phyloP scores from a whole-genome alignment of 2,797 vertebrate genomes.

The Linurgus olivaceus region DNA sequence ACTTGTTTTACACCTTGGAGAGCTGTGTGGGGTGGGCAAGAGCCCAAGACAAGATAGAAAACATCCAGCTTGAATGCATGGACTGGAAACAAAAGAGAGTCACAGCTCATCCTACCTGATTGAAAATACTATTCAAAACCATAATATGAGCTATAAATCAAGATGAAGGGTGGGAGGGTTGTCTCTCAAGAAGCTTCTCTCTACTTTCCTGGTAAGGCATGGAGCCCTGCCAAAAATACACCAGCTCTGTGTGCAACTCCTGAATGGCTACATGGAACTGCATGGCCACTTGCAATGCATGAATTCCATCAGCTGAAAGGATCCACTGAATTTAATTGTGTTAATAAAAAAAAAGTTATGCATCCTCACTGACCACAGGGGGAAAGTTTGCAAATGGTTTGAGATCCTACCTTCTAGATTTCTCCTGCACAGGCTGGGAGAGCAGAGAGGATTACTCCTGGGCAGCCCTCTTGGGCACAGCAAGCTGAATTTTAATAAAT shows the following conservation, averaged over 20 bases:
- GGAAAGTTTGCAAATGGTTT: neutral
- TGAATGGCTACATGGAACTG: neutral
- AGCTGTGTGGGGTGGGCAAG: neutral
- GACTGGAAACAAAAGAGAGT: neutral
- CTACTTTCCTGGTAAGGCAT: neutral
- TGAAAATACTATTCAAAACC: neutral
- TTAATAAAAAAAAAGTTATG: neutral
- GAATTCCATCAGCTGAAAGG: neutral
- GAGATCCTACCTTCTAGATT: neutral
- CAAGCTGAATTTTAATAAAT: neutral
- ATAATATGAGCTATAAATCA: neutral
- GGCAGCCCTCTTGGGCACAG: neutral
- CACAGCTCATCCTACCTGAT: neutral
- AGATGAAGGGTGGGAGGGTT: neutral
- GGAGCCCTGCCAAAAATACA: conserved; percentile 6
- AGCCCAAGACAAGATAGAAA: neutral
- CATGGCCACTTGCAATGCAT: neutral
- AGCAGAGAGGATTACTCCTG: neutral
- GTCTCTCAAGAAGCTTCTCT: neutral
- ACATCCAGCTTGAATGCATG: neutral
- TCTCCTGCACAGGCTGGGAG: neutral
- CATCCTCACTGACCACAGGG: neutral
- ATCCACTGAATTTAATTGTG: neutral
- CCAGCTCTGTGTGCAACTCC: neutral
- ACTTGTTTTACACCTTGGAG: neutral